Conservation (phyloP, 1,140 invertebrate species). For the Potamilus streckersoni region DNA sequence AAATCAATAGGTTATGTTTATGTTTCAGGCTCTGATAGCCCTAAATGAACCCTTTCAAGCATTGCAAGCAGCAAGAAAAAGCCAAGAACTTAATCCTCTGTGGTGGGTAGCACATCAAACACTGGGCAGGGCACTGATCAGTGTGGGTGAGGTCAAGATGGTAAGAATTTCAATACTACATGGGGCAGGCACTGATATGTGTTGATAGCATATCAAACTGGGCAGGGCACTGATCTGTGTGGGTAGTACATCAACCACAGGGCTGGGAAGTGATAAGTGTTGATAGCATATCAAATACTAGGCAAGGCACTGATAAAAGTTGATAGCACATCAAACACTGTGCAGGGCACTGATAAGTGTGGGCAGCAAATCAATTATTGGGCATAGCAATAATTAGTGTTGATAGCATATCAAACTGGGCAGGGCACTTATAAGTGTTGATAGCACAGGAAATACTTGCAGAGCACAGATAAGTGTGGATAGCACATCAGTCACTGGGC, state of each 20-base stretch:
- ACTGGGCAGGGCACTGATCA: slow-evolving; percentile 66
- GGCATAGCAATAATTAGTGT: slow-evolving; percentile 29
- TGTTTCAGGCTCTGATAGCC: slow-evolving; percentile 50
- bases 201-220: neutral
- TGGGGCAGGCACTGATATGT: too few relatives aligned
- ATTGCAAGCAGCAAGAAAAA: slow-evolving; percentile 57
- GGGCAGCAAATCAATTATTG: too few relatives aligned
- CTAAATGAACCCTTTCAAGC: slow-evolving; percentile 59
- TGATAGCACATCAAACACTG: too few relatives aligned
- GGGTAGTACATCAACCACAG: slow-evolving; percentile 67
- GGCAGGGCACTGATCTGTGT: slow-evolving; percentile 32
- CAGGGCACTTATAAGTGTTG: slow-evolving; percentile 63
- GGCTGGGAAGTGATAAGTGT: slow-evolving; percentile 64
- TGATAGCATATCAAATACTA: too few relatives aligned
- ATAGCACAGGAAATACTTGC: slow-evolving; percentile 33
- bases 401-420: slow-evolving; percentile 69
- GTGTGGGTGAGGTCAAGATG: slow-evolving; percentile 66
- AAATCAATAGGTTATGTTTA: too few relatives aligned
- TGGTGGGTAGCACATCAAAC: slow-evolving; percentile 70
- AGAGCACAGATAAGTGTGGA: too few relatives aligned
- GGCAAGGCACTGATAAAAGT: too few relatives aligned
- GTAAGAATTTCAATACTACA: slow-evolving; percentile 37
- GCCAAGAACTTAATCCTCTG: slow-evolving; percentile 53
- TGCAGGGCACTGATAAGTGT: slow-evolving; percentile 31
- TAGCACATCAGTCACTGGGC: too few relatives aligned